Conservation (phyloP, 2,797 vertebrate genomes). For the Gallinago solitaria region DNA sequence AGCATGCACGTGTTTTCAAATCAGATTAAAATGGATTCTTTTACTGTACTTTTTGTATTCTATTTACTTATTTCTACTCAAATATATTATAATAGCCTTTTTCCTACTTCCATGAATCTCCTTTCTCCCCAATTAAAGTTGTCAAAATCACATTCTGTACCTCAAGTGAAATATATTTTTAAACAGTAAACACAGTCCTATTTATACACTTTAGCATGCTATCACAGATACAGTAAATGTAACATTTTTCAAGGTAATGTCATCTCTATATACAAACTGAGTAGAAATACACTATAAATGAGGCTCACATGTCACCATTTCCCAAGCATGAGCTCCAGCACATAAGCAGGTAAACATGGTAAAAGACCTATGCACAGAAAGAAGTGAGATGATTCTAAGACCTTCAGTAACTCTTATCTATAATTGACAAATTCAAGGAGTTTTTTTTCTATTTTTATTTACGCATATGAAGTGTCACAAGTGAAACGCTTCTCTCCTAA, state of each 20-base stretch:
- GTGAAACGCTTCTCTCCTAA: neutral
- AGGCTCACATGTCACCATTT: neutral
- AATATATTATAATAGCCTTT: neutral
- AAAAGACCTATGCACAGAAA: neutral
- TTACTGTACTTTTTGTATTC: neutral
- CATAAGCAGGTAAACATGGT: neutral
- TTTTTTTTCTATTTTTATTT: neutral
- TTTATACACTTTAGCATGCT: neutral
- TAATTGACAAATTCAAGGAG: neutral
- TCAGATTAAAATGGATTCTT: neutral
- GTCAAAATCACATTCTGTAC: neutral
- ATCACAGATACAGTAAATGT: neutral
- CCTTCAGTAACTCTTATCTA: neutral
- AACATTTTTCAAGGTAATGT: neutral
- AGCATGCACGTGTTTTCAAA: neutral
- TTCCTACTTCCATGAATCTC: neutral
- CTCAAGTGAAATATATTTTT: neutral
- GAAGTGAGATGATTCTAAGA: neutral
- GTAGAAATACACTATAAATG: neutral
- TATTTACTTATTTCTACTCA: neutral
- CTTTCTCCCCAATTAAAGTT: neutral
- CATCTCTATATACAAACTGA: neutral
- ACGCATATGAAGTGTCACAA: neutral
- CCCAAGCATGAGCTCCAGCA: neutral
- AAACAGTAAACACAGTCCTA: neutral